phyloP scores from a whole-genome alignment of 1,140 invertebrate species.

The Penaeus chinensis region DNA sequence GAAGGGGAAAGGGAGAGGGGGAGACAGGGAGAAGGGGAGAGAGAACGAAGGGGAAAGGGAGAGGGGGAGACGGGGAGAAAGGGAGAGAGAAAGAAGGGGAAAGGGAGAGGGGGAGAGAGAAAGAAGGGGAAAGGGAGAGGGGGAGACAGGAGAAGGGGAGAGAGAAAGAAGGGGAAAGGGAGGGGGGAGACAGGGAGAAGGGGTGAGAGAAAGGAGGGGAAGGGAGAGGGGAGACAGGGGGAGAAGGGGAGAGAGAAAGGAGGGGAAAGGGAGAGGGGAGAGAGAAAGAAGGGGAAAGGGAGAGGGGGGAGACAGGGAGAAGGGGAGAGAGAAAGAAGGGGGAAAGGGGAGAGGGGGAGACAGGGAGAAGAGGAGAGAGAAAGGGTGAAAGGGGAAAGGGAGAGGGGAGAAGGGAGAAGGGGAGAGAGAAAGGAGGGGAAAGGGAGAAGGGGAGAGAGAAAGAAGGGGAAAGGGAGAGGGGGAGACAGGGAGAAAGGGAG shows the following conservation, averaged over 20 bases:
- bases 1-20: neutral
- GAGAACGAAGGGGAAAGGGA: neutral
- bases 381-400: neutral
- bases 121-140: neutral
- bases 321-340: neutral
- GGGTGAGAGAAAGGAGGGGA: neutral
- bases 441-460: slow-evolving; percentile 12
- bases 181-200: neutral
- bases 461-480: slow-evolving; percentile 8
- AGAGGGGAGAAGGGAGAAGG: neutral
- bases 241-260: neutral
- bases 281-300: neutral
- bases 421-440: neutral
- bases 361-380: neutral
- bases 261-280: neutral
- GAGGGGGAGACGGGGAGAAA: neutral
- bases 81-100: neutral
- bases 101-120: neutral
- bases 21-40: neutral
- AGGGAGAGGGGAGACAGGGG: neutral
- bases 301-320: neutral
- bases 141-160: neutral
- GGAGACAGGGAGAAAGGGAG: neutral
- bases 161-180: neutral
- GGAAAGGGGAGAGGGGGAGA: neutral